A percentile compares a stretch with the other conserved stretches of the same genome.
Evolutionary conservation across 2,888 invertebrate species (phyloP).

Genomic region (Allophyes oxyacanthae): DNA sequence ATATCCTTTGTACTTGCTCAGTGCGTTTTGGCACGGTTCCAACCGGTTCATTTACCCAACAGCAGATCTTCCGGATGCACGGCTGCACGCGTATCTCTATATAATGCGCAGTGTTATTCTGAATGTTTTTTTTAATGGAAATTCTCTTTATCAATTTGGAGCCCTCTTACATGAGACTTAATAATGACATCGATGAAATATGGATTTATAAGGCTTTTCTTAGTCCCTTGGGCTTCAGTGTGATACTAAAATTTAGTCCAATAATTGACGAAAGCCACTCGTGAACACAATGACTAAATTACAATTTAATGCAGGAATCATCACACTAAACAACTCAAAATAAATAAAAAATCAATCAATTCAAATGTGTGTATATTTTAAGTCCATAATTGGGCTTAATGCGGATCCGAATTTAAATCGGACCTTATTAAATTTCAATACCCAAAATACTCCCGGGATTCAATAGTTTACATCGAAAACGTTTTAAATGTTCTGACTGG

Average conservation of each 20-base stretch:
- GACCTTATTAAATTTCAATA: slow-evolving; percentile 35
- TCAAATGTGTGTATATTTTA: too few species aligned
- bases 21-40: slow-evolving; percentile 71
- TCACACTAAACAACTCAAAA: too few species aligned
- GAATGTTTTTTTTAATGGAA: slow-evolving; percentile 8
- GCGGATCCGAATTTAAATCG: slow-evolving; percentile 20
- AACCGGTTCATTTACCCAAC: slow-evolving; percentile 73
- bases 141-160: too few species aligned
- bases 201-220: too few species aligned
- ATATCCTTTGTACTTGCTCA: slow-evolving; percentile 44
- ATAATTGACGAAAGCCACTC: too few species aligned
- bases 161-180: too few species aligned
- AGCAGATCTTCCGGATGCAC: slow-evolving; percentile 73
- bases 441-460: slow-evolving; percentile 23
- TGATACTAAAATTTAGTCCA: too few species aligned
- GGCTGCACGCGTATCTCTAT: slow-evolving; percentile 43
- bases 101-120: slow-evolving; percentile 61
- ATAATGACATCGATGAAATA: too few species aligned
- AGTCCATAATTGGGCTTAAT: slow-evolving; percentile 1
- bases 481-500: slow-evolving; percentile 33
- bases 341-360: too few species aligned
- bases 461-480: slow-evolving; percentile 39
- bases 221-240: too few species aligned
- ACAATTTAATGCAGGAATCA: too few species aligned
- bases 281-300: too few species aligned